Base-by-base conservation (phyloP, 1,140 invertebrate species). In the Eupeodes corollae region DNA sequence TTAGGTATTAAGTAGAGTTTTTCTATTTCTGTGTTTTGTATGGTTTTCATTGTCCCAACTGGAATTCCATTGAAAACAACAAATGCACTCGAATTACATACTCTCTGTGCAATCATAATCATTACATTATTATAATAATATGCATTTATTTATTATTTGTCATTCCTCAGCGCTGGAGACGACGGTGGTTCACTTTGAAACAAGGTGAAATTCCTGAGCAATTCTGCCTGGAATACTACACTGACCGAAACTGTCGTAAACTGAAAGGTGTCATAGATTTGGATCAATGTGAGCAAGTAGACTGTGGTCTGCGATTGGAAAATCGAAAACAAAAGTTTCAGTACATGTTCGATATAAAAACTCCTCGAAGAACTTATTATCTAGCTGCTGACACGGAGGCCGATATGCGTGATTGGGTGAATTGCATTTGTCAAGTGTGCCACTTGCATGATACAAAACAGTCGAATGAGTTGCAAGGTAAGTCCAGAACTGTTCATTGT, bases 351-450 rank as follows among this genome's bases (percentile, higher is more conserved):
- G 86, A 88, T 62, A 83, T 94, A 13, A 84, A 84, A 64, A 94
- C 90, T 33, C 84, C 86, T 32, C 86, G 85, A 57, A 75, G 92
- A 51, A 86, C 82, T 40, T 96, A 94, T 70, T 94, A 91, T 71
- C 73, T 97, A 49, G 89, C 91, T 37, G 90, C 91, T 2, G 88
- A 93, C 56, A 86, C 83, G 30, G 88, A 92, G 63, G 75, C 77
- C 42, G 90, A 94, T 56, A 95, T 96, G 92, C 86, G 87, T 53
- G 86, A 84, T 63, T 97, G 93, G 93, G 91, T 96, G 1, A 84
- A 89, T 60, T 90, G 85, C 54, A 86, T 97, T 48, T 96, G 92
- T 69, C 81, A 86, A 71, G 88, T 92, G 34, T 95, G 91, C 73
- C 86, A 88, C 15, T 72, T 95, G 35, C 86, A 88, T 66, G 79